Base-by-base conservation (phyloP, 2,797 vertebrate species). In the Synanceia verrucosa region DNA sequence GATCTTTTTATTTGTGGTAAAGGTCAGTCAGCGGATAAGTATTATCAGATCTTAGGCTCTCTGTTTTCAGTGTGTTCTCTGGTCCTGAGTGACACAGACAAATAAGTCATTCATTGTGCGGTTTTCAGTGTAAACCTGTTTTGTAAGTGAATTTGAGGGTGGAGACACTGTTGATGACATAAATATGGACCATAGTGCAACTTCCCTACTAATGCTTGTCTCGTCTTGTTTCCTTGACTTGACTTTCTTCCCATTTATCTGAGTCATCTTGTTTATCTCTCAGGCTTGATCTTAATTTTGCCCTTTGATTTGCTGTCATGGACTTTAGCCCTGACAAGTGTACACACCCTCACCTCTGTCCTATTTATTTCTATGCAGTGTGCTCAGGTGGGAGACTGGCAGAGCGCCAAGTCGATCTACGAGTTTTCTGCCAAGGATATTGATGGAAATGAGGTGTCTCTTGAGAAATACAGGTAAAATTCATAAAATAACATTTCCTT, bases 361-460 rank as follows among this genome's bases (percentile, higher is more conserved):
- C 0, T 21, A 1, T 16, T 1, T 43, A 1, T 13, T 28, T 58
- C 5, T 58, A 0, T 65, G 9, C 90, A 98, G 98, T 97, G 96
- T 69, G 96, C 96, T 0, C 92, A 96, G 55, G 94, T 82, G 1
- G 88, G 65, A 3, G 91, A 94, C 36, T 97, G 97, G 97, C 89
- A 94, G 28, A 92, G 83, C 9, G 96, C 96, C 53, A 95, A 86
- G 60, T 92, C 95, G 8, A 97, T 99, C 69, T 97, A 97, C 0
- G 96, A 96, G 3, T 99, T 99, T 72, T 92, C 92, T 0, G 97
- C 96, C 43, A 93, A 76, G 28, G 97, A 98, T 78, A 99, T 99
- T 1, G 97, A 98, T 6, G 97, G 97, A 24, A 91, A 89, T 21
- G 93, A 94, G 9, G 94, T 96, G 7, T 93, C 94, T 65, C 85